Evolutionary conservation across 2,797 vertebrate species (phyloP), one percentile per base, ranked within the genome.

Genomic region (Chrysolophus pictus): DNA sequence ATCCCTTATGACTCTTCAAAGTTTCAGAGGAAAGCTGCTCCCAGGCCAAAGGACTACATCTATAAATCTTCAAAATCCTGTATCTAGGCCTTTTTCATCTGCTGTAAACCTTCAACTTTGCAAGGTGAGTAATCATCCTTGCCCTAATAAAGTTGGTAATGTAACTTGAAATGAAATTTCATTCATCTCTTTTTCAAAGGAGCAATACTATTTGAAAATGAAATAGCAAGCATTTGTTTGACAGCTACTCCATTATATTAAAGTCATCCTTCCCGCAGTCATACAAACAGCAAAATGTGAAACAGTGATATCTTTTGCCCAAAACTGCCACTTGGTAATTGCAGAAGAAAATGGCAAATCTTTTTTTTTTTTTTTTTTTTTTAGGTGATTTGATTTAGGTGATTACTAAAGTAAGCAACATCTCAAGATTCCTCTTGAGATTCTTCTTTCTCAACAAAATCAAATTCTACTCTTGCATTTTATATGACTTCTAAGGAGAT

Each of bases 121-220:
- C 78, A 85, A 96, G 90, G 81, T 94, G 93, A 95, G 74, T 95
- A 96, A 96, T 94, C 93, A 91, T 91, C 55, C 91, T 56, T 94
- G 37, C 31, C 29, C 29, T 96, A 96, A 97, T 92, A 94, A 88
- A 97, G 78, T 47, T 60, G 72, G 29, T 84, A 91, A 95, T 94
- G 33, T 84, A 95, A 88, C 96, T 92, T 91, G 44, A 96, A 97
- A 96, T 94, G 37, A 92, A 97, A 97, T 96, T 90, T 95, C 44
- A 95, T 94, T 93, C 71, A 29, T 95, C 31, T 28, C 8, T 92
- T 89, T 97, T 91, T 78, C 47, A 72, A 96, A 93, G 84, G 22
- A 94, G 68, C 21, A 94, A 68, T 81, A 42, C 56, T 82, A 62
- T 93, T 96, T 92, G 84, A 96, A 96, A 96, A 96, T 89, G 58